These are phyloP conservation scores for Mamestra brassicae DNA, from an alignment of 2,888 invertebrate species.

Conservation along the genomic window DNA sequence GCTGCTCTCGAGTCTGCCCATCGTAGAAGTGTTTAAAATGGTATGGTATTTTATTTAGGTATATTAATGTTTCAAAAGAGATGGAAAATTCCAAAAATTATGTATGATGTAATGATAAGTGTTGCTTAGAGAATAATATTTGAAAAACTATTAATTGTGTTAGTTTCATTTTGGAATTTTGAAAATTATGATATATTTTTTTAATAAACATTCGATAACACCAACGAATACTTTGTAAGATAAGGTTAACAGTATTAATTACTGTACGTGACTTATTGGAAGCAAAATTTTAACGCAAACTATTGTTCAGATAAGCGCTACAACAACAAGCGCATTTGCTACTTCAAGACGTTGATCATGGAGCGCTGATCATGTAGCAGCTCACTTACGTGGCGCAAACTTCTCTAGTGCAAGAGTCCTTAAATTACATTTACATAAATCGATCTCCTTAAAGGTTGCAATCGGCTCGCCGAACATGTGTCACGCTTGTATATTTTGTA, in stretches of 20 bases:
- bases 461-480: not conserved
- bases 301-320: slow-evolving; percentile 18
- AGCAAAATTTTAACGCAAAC: not conserved
- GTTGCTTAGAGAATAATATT: not conserved
- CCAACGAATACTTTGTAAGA: slow-evolving; percentile 20
- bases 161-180: slow-evolving; percentile 3
- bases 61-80: no score
- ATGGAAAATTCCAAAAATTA: not conserved
- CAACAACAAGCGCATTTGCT: not conserved
- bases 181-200: slow-evolving; percentile 12
- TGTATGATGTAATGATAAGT: not conserved
- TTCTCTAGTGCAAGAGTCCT: slow-evolving; percentile 4
- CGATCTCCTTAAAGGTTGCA: slow-evolving; percentile 13
- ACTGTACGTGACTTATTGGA: slow-evolving; percentile 12
- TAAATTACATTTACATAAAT: slow-evolving; percentile 24
- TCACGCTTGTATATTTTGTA: not conserved
- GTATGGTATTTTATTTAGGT: no score
- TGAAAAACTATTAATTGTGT: not conserved
- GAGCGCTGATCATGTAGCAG: not conserved
- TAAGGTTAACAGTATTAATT: slow-evolving; percentile 25
- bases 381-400: not conserved
- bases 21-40: no score
- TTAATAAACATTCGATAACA: slow-evolving; percentile 12
- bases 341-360: not conserved
- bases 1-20: no score